Evolutionary conservation across 2,797 vertebrate genomes (phyloP), one percentile per base, ranked within the genome.

Genomic region (Ctenopoma kingsleyae): DNA sequence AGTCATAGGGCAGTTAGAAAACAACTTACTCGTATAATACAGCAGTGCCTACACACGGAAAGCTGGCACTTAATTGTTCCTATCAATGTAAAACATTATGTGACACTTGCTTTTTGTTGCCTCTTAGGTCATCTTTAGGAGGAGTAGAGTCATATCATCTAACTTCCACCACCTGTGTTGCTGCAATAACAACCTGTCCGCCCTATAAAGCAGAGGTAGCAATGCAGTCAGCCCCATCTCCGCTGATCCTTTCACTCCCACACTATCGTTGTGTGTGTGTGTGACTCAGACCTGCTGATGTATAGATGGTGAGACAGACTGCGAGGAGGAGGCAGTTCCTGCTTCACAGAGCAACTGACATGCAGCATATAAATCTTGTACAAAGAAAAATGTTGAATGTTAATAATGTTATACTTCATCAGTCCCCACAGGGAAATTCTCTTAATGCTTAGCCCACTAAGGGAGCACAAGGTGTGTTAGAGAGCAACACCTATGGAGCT

Each of bases 231-330:
- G 72, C 43, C 79, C 61, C 72, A 69, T 80, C 67, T 73, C 61
- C 81, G 67, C 78, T 84, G 75, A 88, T 87, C 78, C 85, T 74
- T 85, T 82, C 81, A 72, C 87, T 90, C 89, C 87, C 71, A 90
- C 89, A 75, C 76, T 27, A 47, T 64, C 62, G 71, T 73, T 67
- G 22, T 71, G 20, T 30, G 22, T 71, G 27, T 71, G 71, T 80
- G 85, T 92, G 88, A 91, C 79, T 90, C 89, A 92, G 86, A 83
- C 67, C 74, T 83, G 87, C 85, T 88, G 83, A 92, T 88, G 83
- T 93, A 91, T 90, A 68, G 83, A 84, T 81, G 87, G 75, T 79
- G 71, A 89, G 83, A 78, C 82, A 81, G 82, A 83, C 71, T 66
- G 78, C 86, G 81, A 74, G 83, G 85, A 87, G 76, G 85, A 86